Base-by-base conservation (phyloP, 2,888 invertebrate genomes). In the Aquatica leii region DNA sequence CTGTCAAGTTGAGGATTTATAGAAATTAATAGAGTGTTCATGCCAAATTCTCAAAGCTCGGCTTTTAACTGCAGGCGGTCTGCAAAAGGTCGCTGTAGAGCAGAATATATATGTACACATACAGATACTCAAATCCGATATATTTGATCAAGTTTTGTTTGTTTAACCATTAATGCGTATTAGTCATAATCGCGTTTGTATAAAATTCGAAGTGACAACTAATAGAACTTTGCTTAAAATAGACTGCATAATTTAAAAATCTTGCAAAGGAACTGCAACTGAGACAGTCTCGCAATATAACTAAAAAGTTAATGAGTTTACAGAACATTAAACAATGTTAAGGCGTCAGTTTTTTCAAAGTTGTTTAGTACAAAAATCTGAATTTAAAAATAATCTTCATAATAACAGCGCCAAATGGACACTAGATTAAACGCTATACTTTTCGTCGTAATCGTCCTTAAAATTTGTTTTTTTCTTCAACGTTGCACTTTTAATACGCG, bases 321-420 rank as follows among this genome's bases (percentile, higher is more conserved):
- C 70, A 66, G 61, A 62, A 71, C 71, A 72, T 72, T 70, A 66
- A 72, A 69, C 69, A 69, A 70, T 69, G 59, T 60, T 66, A 66
- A 67, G 72, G 70, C 71, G 70, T 8, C 67, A 70, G 69, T 68
- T 67, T 67, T 62, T 61, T 64, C 66, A 59, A 66, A 59, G 66
- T 31, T 31, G 4, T 31, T 31, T 31, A n/a, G n/a, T n/a, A n/a
- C n/a, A n/a, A n/a, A n/a, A n/a, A n/a, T n/a, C n/a, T n/a, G n/a
- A n/a, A n/a, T n/a, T n/a, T n/a, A n/a, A n/a, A n/a, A n/a, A n/a
- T n/a, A n/a, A n/a, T n/a, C n/a, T n/a, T n/a, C n/a, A n/a, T n/a
- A n/a, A n/a, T n/a, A n/a, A n/a, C n/a, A n/a, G n/a, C n/a, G n/a
- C n/a, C n/a, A n/a, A n/a, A n/a, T n/a, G n/a, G n/a, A n/a, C n/a